phyloP scores from a whole-genome alignment of 1,140 invertebrate genomes.

The Drosophila sulfurigaster region DNA sequence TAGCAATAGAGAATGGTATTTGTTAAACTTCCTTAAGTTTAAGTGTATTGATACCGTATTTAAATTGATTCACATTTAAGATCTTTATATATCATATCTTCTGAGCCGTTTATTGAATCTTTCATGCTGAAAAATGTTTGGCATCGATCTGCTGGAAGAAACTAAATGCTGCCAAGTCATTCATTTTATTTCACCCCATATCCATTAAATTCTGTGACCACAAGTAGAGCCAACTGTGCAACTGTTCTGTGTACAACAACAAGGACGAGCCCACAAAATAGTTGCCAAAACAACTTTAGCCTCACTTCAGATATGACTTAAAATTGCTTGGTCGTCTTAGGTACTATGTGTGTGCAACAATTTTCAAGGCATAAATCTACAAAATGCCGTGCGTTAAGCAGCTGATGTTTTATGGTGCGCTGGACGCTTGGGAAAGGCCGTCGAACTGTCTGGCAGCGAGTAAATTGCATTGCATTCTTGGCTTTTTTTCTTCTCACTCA shows the following conservation, averaged over 20 bases:
- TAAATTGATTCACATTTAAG: too few species aligned
- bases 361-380: slow-evolving; percentile 71
- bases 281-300: slow-evolving; percentile 72
- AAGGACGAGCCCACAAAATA: slow-evolving; percentile 39
- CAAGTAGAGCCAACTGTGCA: slow-evolving; percentile 3
- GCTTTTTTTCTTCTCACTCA: slow-evolving; percentile 40
- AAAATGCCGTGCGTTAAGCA: slow-evolving; percentile 70
- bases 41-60: too few species aligned
- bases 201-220: slow-evolving; percentile 50
- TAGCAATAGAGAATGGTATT: neutral
- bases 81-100: neutral
- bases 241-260: slow-evolving; percentile 5
- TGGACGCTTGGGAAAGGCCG: slow-evolving; percentile 56
- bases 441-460: slow-evolving; percentile 60
- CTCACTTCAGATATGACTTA: slow-evolving; percentile 32
- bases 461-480: slow-evolving; percentile 67
- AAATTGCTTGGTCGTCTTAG: slow-evolving; percentile 55
- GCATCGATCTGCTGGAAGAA: slow-evolving; percentile 3
- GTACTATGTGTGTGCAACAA: slow-evolving; percentile 59
- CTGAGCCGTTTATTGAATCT: neutral
- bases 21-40: too few species aligned
- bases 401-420: slow-evolving; percentile 70
- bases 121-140: neutral
- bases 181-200: slow-evolving; percentile 33
- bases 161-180: slow-evolving; percentile 57